Percentiles rank a stretch among this genome's conserved stretches.
These are phyloP conservation scores for Oscheius sp. DNA, from an alignment of 2,888 invertebrate species.

Conservation along the genomic window DNA sequence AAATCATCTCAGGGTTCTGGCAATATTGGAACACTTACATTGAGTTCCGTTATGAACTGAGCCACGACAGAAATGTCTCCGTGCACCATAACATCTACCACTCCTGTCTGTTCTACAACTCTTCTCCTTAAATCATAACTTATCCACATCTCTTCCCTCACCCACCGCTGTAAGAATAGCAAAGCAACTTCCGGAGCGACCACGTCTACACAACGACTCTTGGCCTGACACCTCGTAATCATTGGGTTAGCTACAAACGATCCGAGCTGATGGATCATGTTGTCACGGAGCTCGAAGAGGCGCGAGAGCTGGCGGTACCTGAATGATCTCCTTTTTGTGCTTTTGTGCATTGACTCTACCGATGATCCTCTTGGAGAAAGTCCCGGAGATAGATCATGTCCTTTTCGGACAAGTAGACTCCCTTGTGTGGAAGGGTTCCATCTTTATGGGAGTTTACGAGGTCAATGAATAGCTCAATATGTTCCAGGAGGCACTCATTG, in stretches of 20 bases:
- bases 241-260: slow-evolving; percentile 48
- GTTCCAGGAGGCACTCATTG: slow-evolving; percentile 58
- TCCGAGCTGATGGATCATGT: slow-evolving; percentile 85
- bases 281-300: slow-evolving; percentile 91
- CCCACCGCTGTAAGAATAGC: slow-evolving; percentile 42
- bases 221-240: slow-evolving; percentile 47
- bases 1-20: background rate
- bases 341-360: slow-evolving; percentile 27
- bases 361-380: slow-evolving; percentile 41
- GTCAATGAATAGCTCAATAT: slow-evolving; percentile 57
- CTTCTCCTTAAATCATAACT: slow-evolving; percentile 24
- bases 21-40: slow-evolving; percentile 38
- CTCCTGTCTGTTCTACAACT: slow-evolving; percentile 3
- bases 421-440: slow-evolving; percentile 16
- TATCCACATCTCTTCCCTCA: no score
- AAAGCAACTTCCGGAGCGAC: slow-evolving; percentile 40
- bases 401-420: slow-evolving; percentile 28
- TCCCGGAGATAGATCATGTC: slow-evolving; percentile 36
- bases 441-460: slow-evolving; percentile 24
- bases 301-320: slow-evolving; percentile 91
- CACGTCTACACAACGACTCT: slow-evolving; percentile 50
- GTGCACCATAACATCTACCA: slow-evolving; percentile 42
- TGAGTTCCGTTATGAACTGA: slow-evolving; percentile 54
- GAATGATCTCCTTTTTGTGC: background rate
- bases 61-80: slow-evolving; percentile 53